phyloP scores from a whole-genome alignment of 2,797 vertebrate species.

The Fundulus diaphanus region DNA sequence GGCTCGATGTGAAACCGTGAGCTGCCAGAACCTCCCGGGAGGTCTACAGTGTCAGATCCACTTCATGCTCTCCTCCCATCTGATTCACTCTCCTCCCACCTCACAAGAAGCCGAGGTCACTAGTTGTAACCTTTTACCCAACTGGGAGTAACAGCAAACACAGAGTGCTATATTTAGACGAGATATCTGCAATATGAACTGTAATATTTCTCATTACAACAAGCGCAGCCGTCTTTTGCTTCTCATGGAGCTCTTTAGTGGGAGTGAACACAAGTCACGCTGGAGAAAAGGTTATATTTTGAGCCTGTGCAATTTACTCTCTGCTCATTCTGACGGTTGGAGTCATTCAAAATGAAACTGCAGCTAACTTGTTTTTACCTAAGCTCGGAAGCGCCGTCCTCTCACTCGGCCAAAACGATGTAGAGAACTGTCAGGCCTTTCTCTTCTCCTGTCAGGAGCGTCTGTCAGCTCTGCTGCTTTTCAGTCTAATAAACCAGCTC shows the following conservation, averaged over 20 bases:
- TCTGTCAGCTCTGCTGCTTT: conserved; percentile 62
- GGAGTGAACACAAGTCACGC: conserved; percentile 33
- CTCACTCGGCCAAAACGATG: conserved; percentile 42
- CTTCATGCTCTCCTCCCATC: conserved; percentile 37
- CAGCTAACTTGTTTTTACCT: conserved; percentile 26
- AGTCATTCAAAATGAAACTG: conserved; percentile 35
- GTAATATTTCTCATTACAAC: conserved; percentile 55
- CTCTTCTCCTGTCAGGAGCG: conserved; percentile 59
- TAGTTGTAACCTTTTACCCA: conserved; percentile 73
- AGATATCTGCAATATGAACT: conserved; percentile 57
- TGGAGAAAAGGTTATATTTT: conserved; percentile 19
- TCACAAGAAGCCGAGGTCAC: conserved; percentile 61
- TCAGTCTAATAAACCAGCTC: conserved; percentile 68
- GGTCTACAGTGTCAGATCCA: conserved; percentile 66
- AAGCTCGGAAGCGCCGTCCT: conserved; percentile 18
- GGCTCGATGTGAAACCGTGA: conserved; percentile 71
- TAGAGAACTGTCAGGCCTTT: conserved; percentile 49
- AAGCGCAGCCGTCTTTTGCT: conserved; percentile 33
- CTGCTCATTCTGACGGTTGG: conserved; percentile 23
- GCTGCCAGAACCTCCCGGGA: conserved; percentile 49
- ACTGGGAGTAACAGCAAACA: conserved; percentile 69
- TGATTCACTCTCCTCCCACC: conserved; percentile 34
- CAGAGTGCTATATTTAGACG: conserved; percentile 70
- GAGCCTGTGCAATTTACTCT: conserved; percentile 14
- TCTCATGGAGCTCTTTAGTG: conserved; percentile 6